A percentile compares a stretch with the other conserved stretches of the same genome.
Evolutionary conservation across 1,140 invertebrate species (phyloP).

Genomic region (Anoplophora glabripennis): DNA sequence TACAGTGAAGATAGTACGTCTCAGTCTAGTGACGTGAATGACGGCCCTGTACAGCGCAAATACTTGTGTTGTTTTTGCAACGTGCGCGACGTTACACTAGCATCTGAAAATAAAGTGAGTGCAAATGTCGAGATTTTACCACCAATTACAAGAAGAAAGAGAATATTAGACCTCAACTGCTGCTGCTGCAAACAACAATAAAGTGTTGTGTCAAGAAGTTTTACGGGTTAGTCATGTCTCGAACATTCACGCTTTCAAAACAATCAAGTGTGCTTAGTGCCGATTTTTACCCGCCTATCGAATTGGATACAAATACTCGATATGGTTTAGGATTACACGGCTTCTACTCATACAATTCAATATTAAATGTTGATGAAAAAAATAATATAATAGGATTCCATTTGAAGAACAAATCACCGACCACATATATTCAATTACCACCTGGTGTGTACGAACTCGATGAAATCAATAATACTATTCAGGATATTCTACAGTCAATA

Average conservation of each 20-base stretch:
- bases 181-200: background rate
- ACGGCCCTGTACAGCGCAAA: background rate
- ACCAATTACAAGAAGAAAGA: too few species aligned
- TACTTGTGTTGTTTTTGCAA: slow-evolving; percentile 1
- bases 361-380: slow-evolving; percentile 13
- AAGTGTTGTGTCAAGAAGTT: background rate
- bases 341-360: slow-evolving; percentile 19
- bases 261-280: background rate
- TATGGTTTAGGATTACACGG: slow-evolving; percentile 15
- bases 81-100: background rate
- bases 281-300: slow-evolving; percentile 14
- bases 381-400: slow-evolving; percentile 5
- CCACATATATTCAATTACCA: background rate
- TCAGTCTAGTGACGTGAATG: background rate
- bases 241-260: slow-evolving; percentile 14
- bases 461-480: slow-evolving; percentile 4
- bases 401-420: too few species aligned
- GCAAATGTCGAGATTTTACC: too few species aligned
- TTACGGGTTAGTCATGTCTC: slow-evolving; percentile 18
- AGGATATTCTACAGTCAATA: background rate
- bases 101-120: background rate
- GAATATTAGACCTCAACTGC: background rate
- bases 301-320: slow-evolving; percentile 13
- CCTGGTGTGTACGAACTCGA: slow-evolving; percentile 12
- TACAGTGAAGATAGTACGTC: background rate